A percentile compares a stretch with the other conserved stretches of the same genome.
Conservation (phyloP, 2,797 vertebrate species). For the Dipus sagitta region DNA sequence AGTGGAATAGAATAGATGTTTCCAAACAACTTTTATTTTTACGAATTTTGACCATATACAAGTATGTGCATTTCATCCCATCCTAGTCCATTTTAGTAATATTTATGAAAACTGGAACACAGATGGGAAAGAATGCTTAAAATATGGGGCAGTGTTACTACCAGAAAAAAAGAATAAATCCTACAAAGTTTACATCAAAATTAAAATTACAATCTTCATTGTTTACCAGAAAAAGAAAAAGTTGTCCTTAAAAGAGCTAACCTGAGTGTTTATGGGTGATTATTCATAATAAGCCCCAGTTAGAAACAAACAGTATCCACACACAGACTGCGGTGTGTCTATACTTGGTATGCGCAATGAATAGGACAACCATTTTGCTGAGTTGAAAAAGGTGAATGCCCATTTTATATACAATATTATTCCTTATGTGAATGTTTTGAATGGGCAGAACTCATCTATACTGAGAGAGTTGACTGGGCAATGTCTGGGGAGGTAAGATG, state of each 20-base stretch:
- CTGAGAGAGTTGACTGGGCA: neutral
- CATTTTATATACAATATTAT: neutral
- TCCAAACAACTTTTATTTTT: slow-evolving; percentile 44
- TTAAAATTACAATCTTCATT: neutral
- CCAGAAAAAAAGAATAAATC: neutral
- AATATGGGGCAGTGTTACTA: neutral
- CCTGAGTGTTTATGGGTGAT: neutral
- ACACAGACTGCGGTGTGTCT: neutral
- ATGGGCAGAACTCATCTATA: neutral
- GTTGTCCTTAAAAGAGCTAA: neutral
- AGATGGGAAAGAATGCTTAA: neutral
- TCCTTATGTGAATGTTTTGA: slow-evolving; percentile 4
- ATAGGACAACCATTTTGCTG: neutral
- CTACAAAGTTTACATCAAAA: slow-evolving; percentile 37
- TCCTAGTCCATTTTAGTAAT: slow-evolving; percentile 4
- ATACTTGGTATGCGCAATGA: neutral
- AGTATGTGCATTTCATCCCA: neutral
- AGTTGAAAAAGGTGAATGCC: neutral
- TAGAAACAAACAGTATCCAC: neutral
- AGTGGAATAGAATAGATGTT: neutral
- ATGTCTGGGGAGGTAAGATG: neutral
- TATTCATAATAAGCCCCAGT: neutral
- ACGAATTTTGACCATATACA: neutral
- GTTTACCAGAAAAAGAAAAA: slow-evolving; percentile 8
- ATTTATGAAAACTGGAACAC: neutral